Evolutionary conservation across 2,888 invertebrate species (phyloP).

Genomic region (Tyria jacobaeae): DNA sequence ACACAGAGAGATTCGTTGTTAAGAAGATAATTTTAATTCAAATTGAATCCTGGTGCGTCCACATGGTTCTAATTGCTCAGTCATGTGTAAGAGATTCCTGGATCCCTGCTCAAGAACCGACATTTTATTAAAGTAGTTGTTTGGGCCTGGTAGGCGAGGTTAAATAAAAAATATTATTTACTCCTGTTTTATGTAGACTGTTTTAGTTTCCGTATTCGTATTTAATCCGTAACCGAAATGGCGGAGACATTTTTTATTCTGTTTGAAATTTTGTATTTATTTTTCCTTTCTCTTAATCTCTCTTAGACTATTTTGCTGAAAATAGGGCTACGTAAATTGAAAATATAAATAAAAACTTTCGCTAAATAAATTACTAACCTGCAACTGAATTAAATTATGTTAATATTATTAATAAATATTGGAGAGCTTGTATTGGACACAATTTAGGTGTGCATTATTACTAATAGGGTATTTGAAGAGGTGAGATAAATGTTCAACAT

Average conservation of each 20-base stretch:
- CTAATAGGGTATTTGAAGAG: too few relatives aligned
- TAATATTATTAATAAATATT: too few relatives aligned
- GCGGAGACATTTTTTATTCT: neutral
- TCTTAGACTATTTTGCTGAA: too few relatives aligned
- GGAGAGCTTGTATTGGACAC: too few relatives aligned
- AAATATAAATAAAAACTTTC: too few relatives aligned
- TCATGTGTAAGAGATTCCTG: slow-evolving; percentile 1
- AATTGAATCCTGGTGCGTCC: neutral
- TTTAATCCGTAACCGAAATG: neutral
- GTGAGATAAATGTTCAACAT: too few relatives aligned
- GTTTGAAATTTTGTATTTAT: neutral
- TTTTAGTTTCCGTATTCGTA: neutral
- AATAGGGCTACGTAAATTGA: too few relatives aligned
- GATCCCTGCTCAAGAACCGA: slow-evolving; percentile 1
- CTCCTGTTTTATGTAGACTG: neutral
- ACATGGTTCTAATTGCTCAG: neutral
- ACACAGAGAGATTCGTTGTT: too few relatives aligned
- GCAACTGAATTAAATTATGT: too few relatives aligned
- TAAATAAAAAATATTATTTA: neutral
- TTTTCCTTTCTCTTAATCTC: neutral
- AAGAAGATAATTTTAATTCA: too few relatives aligned
- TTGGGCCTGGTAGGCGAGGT: neutral
- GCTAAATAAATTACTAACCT: too few relatives aligned
- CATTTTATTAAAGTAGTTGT: neutral
- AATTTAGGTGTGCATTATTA: too few relatives aligned